Evolutionary conservation across 2,113 vertebrate genomes (phyloP).

Genomic region (Ahaetulla prasina): DNA sequence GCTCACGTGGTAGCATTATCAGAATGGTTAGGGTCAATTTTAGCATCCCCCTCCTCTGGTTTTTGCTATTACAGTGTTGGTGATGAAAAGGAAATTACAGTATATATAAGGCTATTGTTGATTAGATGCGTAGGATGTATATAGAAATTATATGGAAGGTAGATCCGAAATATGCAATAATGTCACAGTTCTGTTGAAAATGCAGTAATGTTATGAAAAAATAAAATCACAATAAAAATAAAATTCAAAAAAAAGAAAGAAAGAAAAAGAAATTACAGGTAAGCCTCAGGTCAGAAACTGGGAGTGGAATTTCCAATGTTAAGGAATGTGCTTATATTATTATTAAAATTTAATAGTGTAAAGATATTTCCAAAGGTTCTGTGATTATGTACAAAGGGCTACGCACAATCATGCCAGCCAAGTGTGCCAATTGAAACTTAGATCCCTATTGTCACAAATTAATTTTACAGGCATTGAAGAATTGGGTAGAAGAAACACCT

Average conservation of each 20-base stretch:
- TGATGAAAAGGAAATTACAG: neutral
- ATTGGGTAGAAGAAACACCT: conserved; percentile 73
- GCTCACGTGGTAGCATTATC: neutral
- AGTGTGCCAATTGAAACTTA: neutral
- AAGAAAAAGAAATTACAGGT: neutral
- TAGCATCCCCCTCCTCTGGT: neutral
- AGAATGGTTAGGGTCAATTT: neutral
- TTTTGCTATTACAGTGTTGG: neutral
- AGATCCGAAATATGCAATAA: too few relatives aligned
- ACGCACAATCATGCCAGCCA: neutral
- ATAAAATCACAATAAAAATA: too few relatives aligned
- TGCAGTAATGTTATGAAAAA: too few relatives aligned
- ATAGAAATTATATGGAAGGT: too few relatives aligned
- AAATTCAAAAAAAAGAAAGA: too few relatives aligned
- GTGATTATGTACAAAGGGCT: neutral
- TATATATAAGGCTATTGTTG: too few relatives aligned
- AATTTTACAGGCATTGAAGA: conserved; percentile 75
- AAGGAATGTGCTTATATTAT: neutral
- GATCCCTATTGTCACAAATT: neutral
- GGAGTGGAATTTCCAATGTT: neutral
- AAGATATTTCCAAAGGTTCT: neutral
- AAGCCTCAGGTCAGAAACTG: neutral
- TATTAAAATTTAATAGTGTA: neutral
- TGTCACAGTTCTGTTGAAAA: too few relatives aligned
- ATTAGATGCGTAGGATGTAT: too few relatives aligned